phyloP scores from a whole-genome alignment of 1,140 invertebrate genomes.

The Saccostrea cuccullata region DNA sequence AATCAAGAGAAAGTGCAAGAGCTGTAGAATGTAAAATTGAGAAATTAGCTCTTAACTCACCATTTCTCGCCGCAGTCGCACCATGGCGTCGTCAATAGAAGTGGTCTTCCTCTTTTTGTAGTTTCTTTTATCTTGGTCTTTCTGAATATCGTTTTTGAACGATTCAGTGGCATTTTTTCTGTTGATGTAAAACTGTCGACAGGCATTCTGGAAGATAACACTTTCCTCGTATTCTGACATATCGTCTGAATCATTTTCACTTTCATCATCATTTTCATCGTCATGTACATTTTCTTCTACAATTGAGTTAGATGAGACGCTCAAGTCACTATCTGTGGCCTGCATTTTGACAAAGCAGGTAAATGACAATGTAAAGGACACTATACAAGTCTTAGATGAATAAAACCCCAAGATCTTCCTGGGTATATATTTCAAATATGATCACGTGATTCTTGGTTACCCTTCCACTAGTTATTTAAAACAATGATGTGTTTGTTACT shows the following conservation, averaged over 20 bases:
- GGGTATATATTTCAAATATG: neutral
- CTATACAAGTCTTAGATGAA: neutral
- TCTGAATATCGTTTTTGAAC: constrained; percentile 42
- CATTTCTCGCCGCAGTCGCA: constrained; percentile 52
- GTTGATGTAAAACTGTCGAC: constrained; percentile 53
- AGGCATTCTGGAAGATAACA: constrained; percentile 54
- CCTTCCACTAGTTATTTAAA: neutral
- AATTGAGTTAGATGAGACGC: neutral
- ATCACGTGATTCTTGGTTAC: constrained; percentile 5
- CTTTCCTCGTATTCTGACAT: constrained; percentile 41
- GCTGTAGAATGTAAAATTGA: neutral
- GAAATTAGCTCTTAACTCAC: constrained; percentile 28
- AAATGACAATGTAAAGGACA: neutral
- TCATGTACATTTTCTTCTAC: constrained; percentile 2
- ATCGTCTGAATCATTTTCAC: neutral
- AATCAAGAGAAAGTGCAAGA: neutral
- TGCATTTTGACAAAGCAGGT: neutral
- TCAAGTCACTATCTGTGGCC: neutral
- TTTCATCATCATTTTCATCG: constrained; percentile 18
- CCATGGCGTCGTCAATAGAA: constrained; percentile 52
- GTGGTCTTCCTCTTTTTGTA: constrained; percentile 31
- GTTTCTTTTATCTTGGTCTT: constrained; percentile 5
- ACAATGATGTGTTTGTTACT: neutral
- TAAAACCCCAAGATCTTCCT: neutral
- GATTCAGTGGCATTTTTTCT: constrained; percentile 51